phyloP scores from a whole-genome alignment of 2,113 vertebrate species.

The Epinephelus moara region DNA sequence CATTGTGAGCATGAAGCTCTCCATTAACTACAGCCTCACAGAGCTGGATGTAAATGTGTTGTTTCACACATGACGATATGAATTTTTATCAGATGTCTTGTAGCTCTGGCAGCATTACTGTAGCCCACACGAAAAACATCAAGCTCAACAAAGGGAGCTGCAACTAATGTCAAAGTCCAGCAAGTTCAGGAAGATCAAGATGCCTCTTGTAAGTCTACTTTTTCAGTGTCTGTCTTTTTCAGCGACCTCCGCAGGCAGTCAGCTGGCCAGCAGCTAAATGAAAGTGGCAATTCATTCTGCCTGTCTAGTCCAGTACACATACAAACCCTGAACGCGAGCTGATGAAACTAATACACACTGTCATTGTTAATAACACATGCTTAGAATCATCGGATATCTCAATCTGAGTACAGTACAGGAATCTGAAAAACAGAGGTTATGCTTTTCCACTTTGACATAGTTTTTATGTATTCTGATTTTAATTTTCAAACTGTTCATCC shows the following conservation, averaged over 20 bases:
- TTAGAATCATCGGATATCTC: conserved; percentile 34
- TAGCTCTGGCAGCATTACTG: neutral
- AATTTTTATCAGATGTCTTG: neutral
- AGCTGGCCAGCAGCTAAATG: conserved; percentile 43
- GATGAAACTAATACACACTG: conserved; percentile 39
- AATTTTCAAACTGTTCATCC: neutral
- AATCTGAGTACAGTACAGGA: neutral
- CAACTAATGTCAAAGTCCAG: neutral
- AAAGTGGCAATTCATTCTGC: conserved; percentile 58
- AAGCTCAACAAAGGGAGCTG: neutral
- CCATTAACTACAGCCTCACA: too few species aligned
- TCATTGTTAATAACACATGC: conserved; percentile 24
- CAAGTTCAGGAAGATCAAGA: neutral
- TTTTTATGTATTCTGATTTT: neutral
- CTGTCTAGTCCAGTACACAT: conserved; percentile 42
- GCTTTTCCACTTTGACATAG: neutral
- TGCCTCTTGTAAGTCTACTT: neutral
- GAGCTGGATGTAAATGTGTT: neutral
- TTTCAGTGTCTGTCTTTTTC: neutral
- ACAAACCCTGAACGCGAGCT: conserved; percentile 30
- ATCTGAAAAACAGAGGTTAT: neutral
- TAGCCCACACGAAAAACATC: neutral
- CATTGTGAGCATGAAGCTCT: too few species aligned
- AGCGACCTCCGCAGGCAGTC: conserved; percentile 33
- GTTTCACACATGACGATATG: neutral